phyloP scores from a whole-genome alignment of 92 coral and sea anemone species.

The Epizoanthus ramosus region DNA sequence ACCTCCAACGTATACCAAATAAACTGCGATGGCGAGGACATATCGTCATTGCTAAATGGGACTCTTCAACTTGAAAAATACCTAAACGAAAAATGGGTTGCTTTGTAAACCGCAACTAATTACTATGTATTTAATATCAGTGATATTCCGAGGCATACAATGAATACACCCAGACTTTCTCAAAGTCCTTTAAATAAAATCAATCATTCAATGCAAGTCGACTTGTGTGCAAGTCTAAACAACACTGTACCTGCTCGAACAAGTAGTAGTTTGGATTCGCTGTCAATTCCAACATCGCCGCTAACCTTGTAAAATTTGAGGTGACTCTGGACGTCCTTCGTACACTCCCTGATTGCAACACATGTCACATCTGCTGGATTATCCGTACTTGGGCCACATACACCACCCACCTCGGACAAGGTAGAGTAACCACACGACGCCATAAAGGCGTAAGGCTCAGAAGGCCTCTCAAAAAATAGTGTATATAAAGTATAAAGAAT shows the following conservation, averaged over 20 bases:
- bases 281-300: conserved; percentile 33
- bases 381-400: conserved; percentile 48
- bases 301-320: conserved; percentile 20
- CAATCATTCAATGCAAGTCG: no score
- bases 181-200: no score
- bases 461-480: no score
- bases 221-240: background rate
- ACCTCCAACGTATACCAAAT: conserved; percentile 45
- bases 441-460: no score
- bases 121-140: no score
- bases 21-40: conserved; percentile 47
- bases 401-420: conserved; percentile 43
- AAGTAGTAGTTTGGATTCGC: conserved; percentile 49
- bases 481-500: no score
- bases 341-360: conserved; percentile 39
- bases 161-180: no score
- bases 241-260: conserved; percentile 56
- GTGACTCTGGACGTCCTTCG: conserved; percentile 31
- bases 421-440: conserved; percentile 41
- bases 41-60: conserved; percentile 32
- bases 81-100: conserved; percentile 18
- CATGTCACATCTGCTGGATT: conserved; percentile 38
- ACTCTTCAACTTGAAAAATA: conserved; percentile 34
- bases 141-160: no score
- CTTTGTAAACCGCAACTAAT: background rate